A percentile compares a stretch with the other conserved stretches of the same genome.
Conservation (phyloP, 2,113 vertebrate genomes). For the Tragelaphus strepsiceros region DNA sequence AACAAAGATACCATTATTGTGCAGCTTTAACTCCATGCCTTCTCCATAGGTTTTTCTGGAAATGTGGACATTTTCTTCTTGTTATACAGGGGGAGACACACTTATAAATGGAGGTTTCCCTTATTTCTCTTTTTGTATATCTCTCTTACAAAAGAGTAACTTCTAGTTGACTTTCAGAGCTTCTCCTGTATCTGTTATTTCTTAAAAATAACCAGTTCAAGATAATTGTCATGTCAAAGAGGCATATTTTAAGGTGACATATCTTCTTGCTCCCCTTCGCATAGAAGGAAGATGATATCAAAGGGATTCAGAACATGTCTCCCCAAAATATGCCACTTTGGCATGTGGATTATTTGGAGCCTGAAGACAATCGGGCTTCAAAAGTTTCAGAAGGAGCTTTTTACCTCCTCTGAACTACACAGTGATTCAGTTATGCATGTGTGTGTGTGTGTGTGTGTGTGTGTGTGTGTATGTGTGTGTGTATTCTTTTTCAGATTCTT, state of each 20-base stretch:
- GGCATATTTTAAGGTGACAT: neutral
- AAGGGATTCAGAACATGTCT: neutral
- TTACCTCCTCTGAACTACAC: neutral
- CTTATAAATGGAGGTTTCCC: neutral
- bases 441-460: fast-evolving
- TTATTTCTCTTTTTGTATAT: neutral
- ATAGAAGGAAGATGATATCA: neutral
- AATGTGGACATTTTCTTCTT: neutral
- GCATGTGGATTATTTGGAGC: neutral
- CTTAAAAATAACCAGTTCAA: neutral
- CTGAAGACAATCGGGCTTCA: neutral
- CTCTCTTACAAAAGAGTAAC: neutral
- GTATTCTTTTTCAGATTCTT: neutral
- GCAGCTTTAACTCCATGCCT: neutral
- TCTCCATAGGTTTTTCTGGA: neutral
- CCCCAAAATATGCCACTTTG: neutral
- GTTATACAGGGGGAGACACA: neutral
- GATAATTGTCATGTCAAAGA: neutral
- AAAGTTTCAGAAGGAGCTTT: neutral
- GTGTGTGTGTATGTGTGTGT: neutral
- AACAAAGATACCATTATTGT: neutral
- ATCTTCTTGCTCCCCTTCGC: neutral
- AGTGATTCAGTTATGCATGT: neutral
- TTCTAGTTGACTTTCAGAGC: neutral
- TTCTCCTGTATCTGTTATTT: neutral